Evolutionary conservation across 1,140 invertebrate genomes (phyloP), one percentile per base, ranked within the genome.

Genomic region (Danaus melanippus): DNA sequence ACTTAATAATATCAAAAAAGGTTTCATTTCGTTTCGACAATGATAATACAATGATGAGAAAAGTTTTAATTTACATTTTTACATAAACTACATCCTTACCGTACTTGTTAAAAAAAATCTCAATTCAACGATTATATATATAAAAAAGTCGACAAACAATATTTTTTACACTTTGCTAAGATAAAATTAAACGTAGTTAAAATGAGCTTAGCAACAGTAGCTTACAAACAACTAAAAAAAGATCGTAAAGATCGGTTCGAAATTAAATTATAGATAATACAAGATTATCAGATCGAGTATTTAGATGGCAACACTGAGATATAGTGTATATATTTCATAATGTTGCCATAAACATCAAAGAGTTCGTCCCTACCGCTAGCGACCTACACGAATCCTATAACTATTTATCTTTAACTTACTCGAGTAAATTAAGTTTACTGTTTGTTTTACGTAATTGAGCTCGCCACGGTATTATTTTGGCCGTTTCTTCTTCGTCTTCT

Each of bases 391-490:
- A 47, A 48, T 48, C 12, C 41, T 58, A 56, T 56, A 50, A 32
- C 21, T 32, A 32, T 32, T 32, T 32, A 32, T 32, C 21, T 32
- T 32, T 54, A 63, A 60, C 52, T 79, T 87, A 93, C 78, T 93
- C 92, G 58, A 93, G 84, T 60, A 94, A 88, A 75, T 92, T 94
- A 12, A 94, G 87, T 68, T 92, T 94, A 85, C 94, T 95, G 77
- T 95, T 95, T 3, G 95, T 96, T 87, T 96, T 96, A 66, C 94
- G 90, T 42, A 96, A 87, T 74, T 96, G 94, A 11, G 94, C 93
- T 71, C 94, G 89, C 95, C 95, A 96, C 0, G 95, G 95, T 42
- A 95, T 95, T 47, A 95, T 95, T 65, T 74, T 93, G 89, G 62
- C 88, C 74, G 49, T 74, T 59, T 91, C 89, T 44, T 93, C 91